Evolutionary conservation across 2,113 vertebrate genomes (phyloP).

Genomic region (Uria lomvia): DNA sequence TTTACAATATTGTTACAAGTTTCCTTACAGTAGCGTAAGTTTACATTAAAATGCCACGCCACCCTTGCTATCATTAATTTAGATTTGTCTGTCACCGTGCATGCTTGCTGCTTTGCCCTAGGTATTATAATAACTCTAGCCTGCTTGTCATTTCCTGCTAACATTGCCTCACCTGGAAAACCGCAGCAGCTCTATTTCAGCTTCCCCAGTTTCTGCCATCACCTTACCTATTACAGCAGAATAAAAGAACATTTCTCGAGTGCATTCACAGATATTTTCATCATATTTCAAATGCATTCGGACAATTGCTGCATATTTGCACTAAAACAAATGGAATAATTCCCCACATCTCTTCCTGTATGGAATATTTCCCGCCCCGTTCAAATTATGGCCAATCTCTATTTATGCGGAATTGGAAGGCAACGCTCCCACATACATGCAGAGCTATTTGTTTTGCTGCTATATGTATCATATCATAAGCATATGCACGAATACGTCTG

Average conservation of each 20-base stretch:
- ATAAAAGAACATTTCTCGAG: conserved; percentile 60
- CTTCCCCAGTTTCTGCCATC: conserved; percentile 43
- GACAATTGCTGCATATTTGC: conserved; percentile 33
- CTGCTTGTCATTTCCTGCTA: conserved; percentile 70
- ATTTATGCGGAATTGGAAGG: background rate
- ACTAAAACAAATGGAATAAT: conserved; percentile 39
- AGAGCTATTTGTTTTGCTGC: background rate
- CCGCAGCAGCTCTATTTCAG: conserved; percentile 54
- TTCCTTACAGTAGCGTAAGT: conserved; percentile 40
- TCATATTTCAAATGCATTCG: conserved; percentile 25
- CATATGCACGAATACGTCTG: background rate
- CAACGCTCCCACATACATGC: background rate
- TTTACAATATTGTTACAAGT: conserved; percentile 44
- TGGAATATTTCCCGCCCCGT: conserved; percentile 8
- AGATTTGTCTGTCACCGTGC: conserved; percentile 74
- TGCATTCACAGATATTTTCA: conserved; percentile 51
- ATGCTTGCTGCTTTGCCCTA: conserved; percentile 72
- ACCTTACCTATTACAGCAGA: conserved; percentile 43
- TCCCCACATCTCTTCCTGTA: background rate
- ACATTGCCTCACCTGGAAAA: conserved; percentile 68
- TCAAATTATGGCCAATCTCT: background rate
- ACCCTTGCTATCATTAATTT: conserved; percentile 71
- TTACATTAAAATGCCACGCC: conserved; percentile 73
- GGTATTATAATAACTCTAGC: conserved; percentile 74
- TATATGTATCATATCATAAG: background rate